Evolutionary conservation across 2,888 invertebrate genomes (phyloP), one percentile per base, ranked within the genome.

Genomic region (Sinopyrophorus schimmeli): DNA sequence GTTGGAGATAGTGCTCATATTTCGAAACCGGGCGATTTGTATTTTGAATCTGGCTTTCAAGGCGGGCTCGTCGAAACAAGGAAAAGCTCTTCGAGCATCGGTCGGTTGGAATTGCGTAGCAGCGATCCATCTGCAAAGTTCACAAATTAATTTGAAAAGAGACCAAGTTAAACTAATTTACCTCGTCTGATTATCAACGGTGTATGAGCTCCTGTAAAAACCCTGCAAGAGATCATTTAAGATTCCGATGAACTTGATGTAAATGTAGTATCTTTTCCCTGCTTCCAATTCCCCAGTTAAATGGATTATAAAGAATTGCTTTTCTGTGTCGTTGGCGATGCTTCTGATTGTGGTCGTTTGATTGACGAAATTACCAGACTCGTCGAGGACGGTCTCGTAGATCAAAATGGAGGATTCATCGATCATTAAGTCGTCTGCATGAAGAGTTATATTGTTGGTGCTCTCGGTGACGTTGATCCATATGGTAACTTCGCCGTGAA

Each of bases 41-140:
- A 92, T 80, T 55, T 84, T 84, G 64, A 92, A 92, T 52, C 77
- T 80, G 0, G 91, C 91, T 68, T 92, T 92, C 37, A 90, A 71
- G 0, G 86, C 86, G 0, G 92, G 92, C 69, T 92, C 91, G 70
- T 92, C 92, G 75, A 90, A 91, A 71, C 91, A 92, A 0, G 91
- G 92, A 72, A 92, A 91, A 3, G 89, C 89, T 47, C 84, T 80
- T 9, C 89, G 78, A 0, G 89, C 89, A 64, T 89, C 89, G 35
- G 89, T 89, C 1, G 89, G 83, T 68, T 90, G 88, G 69, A 90
- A 89, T 73, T 90, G 89, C 2, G 89, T 88, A 0, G 87, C 83
- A 5, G 87, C 89, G 63, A 89, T 79, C 88, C 88, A 89, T 73
- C 88, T 88, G 69, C 61, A 35, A 53, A 43, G 26, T 15, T 40